Conservation (phyloP, 2,113 vertebrate species). For the Nanorana parkeri region DNA sequence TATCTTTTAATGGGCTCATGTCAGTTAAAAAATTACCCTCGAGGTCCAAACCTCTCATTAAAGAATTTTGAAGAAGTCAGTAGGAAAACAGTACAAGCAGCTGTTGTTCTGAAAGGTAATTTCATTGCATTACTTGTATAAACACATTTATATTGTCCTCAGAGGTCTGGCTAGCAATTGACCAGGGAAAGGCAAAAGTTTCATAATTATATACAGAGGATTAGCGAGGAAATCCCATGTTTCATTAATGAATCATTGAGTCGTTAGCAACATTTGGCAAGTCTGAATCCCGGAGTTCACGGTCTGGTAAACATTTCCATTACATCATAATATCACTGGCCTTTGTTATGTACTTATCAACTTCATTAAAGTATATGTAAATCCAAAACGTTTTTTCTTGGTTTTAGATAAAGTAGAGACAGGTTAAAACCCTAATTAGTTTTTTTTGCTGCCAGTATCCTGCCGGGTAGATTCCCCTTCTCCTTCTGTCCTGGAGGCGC, state of each 20-base stretch:
- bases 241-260: conserved; percentile 16
- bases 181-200: not conserved
- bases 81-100: not conserved
- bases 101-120: conserved; percentile 5
- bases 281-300: not conserved
- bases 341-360: too few relatives aligned
- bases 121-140: not conserved
- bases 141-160: not conserved
- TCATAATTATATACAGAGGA: not conserved
- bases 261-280: not conserved
- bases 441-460: too few relatives aligned
- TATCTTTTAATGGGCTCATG: conserved; percentile 9
- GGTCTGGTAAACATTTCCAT: not conserved
- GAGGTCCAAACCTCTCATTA: not conserved
- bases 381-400: too few relatives aligned
- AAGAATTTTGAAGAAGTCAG: not conserved
- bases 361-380: too few relatives aligned
- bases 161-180: not conserved
- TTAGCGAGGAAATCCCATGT: not conserved
- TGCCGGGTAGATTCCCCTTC: too few relatives aligned
- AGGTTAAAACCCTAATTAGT: too few relatives aligned
- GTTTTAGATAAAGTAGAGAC: too few relatives aligned
- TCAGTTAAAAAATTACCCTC: conserved; percentile 17
- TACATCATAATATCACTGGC: not conserved
- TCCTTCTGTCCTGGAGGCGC: too few relatives aligned